Percentiles rank a stretch among this genome's conserved stretches.
Conservation (phyloP, 2,888 invertebrate species). For the Aradus depressus region DNA sequence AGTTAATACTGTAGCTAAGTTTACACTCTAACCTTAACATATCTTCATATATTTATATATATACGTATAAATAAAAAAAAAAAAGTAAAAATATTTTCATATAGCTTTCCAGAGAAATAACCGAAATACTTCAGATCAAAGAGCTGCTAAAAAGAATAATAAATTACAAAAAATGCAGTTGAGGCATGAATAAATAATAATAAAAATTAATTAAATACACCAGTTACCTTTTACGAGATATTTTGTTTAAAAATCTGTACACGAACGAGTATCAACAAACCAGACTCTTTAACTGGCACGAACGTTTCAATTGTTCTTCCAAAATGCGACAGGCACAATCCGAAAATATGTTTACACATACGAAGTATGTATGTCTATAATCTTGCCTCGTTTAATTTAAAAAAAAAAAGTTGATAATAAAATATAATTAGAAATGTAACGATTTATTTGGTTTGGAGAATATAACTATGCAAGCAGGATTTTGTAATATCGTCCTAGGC, state of each 20-base stretch:
- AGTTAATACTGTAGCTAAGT: too few relatives aligned
- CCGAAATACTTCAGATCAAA: neutral
- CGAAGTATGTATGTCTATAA: conserved; percentile 14
- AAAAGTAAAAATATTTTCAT: conserved; percentile 27
- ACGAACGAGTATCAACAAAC: too few relatives aligned
- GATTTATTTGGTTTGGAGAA: conserved; percentile 21
- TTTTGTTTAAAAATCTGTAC: neutral
- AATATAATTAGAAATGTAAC: conserved; percentile 17
- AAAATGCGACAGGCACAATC: conserved; percentile 14
- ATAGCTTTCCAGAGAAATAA: conserved; percentile 16
- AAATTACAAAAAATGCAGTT: conserved; percentile 10
- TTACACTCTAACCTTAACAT: too few relatives aligned
- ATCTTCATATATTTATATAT: conserved; percentile 2
- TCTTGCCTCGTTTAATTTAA: conserved; percentile 18
- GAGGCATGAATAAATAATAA: conserved; percentile 10
- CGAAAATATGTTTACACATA: conserved; percentile 11
- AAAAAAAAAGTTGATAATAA: conserved; percentile 16
- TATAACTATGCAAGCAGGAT: conserved; percentile 26
- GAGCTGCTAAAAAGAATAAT: conserved; percentile 5
- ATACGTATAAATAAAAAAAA: conserved; percentile 13
- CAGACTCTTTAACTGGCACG: too few relatives aligned
- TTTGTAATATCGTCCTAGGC: conserved; percentile 21
- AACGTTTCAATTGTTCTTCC: conserved; percentile 14
- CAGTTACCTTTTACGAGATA: neutral
- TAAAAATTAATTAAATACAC: neutral